Conservation (phyloP, 1,140 invertebrate species). For the Meloidogyne chitwoodi region DNA sequence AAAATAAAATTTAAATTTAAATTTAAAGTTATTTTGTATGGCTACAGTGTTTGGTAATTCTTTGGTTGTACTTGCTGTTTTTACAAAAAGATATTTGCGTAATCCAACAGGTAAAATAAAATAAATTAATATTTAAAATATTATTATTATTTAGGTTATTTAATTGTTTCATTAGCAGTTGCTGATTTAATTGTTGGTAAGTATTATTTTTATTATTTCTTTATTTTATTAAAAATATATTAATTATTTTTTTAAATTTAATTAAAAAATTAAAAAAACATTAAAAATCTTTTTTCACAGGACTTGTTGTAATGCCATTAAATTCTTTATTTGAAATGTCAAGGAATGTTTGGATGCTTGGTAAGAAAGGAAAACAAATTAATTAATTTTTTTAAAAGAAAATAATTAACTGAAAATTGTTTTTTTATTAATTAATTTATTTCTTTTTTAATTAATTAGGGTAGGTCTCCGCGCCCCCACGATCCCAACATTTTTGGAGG, state of each 20-base stretch:
- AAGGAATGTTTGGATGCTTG: slow-evolving; percentile 53
- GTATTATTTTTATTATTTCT: not conserved
- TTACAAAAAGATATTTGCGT: slow-evolving; percentile 57
- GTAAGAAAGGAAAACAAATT: slow-evolving; percentile 27
- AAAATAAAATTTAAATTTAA: not conserved
- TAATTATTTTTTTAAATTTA: not conserved
- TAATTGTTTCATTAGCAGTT: slow-evolving; percentile 57
- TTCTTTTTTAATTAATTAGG: too few species aligned
- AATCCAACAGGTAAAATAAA: slow-evolving; percentile 48
- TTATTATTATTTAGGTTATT: slow-evolving; percentile 32
- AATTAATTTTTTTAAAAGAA: not conserved
- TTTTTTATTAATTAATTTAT: too few species aligned
- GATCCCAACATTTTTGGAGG: too few species aligned
- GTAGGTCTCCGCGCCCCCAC: too few species aligned
- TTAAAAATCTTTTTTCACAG: not conserved
- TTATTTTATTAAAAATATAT: not conserved
- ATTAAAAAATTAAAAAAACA: not conserved
- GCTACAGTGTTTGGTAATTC: slow-evolving; percentile 55
- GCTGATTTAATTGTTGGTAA: slow-evolving; percentile 57
- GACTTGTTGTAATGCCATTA: slow-evolving; percentile 56
- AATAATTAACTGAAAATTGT: too few species aligned
- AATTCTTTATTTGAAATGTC: slow-evolving; percentile 59
- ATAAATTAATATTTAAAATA: not conserved
- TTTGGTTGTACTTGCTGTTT: slow-evolving; percentile 57
- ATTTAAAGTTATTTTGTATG: slow-evolving; percentile 43